Evolutionary conservation across 1,140 invertebrate genomes (phyloP).

Genomic region (Vanessa tameamea): DNA sequence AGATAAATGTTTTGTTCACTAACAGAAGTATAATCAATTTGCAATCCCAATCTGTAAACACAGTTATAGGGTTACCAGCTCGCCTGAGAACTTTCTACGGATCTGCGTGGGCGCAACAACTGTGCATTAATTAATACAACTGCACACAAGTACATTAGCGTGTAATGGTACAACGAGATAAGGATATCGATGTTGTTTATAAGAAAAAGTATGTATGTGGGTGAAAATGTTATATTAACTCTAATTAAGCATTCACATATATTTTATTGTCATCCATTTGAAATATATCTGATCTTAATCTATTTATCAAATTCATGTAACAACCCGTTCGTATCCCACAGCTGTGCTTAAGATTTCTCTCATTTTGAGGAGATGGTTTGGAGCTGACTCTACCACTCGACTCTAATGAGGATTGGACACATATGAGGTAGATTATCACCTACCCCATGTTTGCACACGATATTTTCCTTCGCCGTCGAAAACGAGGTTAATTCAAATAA

Average conservation of each 20-base stretch:
- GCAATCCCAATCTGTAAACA: slow-evolving; percentile 34
- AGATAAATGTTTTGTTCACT: slow-evolving; percentile 2
- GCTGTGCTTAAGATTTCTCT: not conserved
- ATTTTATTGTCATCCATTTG: not conserved
- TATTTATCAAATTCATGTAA: not conserved
- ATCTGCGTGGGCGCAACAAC: slow-evolving; percentile 56
- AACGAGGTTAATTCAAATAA: too few species aligned
- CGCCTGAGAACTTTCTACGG: slow-evolving; percentile 54
- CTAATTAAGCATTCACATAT: not conserved
- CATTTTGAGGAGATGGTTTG: too few species aligned
- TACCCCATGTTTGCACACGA: too few species aligned
- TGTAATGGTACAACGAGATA: slow-evolving; percentile 27
- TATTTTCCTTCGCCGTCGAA: too few species aligned
- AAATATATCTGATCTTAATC: not conserved
- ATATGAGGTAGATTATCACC: too few species aligned
- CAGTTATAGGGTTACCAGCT: slow-evolving; percentile 21
- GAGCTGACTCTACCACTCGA: too few species aligned
- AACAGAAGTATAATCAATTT: slow-evolving; percentile 41
- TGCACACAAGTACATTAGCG: slow-evolving; percentile 46
- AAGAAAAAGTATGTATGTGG: slow-evolving; percentile 14
- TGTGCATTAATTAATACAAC: slow-evolving; percentile 62
- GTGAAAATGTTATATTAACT: not conserved
- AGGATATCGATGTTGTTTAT: slow-evolving; percentile 9
- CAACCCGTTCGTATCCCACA: not conserved
- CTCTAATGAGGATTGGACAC: too few species aligned